Evolutionary conservation across 2,797 vertebrate species (phyloP).

Genomic region (Macropodus opercularis): DNA sequence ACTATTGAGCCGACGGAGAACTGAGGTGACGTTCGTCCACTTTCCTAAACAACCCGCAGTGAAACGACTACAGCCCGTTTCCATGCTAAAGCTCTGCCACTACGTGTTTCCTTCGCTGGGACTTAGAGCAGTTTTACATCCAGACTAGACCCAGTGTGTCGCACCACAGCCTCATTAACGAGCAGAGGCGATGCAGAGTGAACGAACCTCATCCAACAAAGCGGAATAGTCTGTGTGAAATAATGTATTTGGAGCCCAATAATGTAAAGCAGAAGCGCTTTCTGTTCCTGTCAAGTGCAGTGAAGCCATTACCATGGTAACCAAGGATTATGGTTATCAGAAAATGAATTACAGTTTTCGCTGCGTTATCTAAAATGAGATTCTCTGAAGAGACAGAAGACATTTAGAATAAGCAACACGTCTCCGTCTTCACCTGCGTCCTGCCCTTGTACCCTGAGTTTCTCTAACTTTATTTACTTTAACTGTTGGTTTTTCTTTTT

Average conservation of each 20-base stretch:
- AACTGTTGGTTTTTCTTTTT: neutral
- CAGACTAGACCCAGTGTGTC: no score
- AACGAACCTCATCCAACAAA: neutral
- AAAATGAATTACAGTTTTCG: conserved; percentile 65
- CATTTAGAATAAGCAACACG: conserved; percentile 42
- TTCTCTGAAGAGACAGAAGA: conserved; percentile 40
- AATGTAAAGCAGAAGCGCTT: conserved; percentile 1
- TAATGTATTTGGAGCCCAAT: neutral
- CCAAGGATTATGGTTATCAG: conserved; percentile 61
- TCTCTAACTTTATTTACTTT: neutral
- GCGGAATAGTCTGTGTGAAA: neutral
- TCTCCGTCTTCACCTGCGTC: neutral
- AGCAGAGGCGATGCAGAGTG: no score
- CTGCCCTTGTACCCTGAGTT: neutral
- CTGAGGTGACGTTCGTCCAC: conserved; percentile 5
- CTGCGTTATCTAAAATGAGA: conserved; percentile 56
- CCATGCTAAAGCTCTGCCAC: no score
- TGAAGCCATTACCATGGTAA: conserved; percentile 35
- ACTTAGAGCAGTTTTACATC: no score
- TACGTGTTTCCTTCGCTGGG: no score
- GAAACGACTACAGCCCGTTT: no score
- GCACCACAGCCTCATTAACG: no score
- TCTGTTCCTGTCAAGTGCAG: neutral
- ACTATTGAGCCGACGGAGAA: conserved; percentile 9
- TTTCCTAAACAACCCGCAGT: no score